Evolutionary conservation across 2,888 invertebrate genomes (phyloP).

Genomic region (Tiphia femorata): DNA sequence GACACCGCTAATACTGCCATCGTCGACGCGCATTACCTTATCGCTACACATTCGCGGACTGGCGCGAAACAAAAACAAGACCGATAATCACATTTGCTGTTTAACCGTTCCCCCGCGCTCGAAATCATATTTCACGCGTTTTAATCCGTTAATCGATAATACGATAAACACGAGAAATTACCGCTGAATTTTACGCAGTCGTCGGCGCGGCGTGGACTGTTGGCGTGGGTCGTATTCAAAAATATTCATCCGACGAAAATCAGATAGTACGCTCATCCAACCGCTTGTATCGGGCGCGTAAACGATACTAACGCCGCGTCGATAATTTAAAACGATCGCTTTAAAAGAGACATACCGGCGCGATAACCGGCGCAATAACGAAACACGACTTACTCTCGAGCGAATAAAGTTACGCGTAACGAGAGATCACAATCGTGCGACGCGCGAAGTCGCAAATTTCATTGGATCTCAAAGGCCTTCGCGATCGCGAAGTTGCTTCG

Average conservation of each 20-base stretch:
- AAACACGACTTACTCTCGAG: too few relatives aligned
- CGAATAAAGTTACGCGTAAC: too few relatives aligned
- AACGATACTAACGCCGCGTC: too few relatives aligned
- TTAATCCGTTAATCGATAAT: slow-evolving; percentile 49
- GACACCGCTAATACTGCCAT: slow-evolving; percentile 24
- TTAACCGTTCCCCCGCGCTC: slow-evolving; percentile 24
- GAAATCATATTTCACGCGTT: slow-evolving; percentile 51
- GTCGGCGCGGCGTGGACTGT: not conserved
- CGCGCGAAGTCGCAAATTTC: too few relatives aligned
- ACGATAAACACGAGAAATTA: slow-evolving; percentile 46
- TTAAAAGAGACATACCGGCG: too few relatives aligned
- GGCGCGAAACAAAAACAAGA: slow-evolving; percentile 39
- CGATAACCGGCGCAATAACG: too few relatives aligned
- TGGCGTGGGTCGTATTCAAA: not conserved
- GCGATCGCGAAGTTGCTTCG: too few relatives aligned
- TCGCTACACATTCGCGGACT: slow-evolving; percentile 39
- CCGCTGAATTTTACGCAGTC: slow-evolving; percentile 41
- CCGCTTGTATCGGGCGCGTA: too few relatives aligned
- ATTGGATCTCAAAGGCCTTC: too few relatives aligned
- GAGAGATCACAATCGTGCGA: too few relatives aligned
- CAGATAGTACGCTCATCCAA: too few relatives aligned
- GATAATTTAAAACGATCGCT: too few relatives aligned
- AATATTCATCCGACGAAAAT: not conserved
- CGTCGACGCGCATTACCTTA: slow-evolving; percentile 35
- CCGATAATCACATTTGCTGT: slow-evolving; percentile 43